Evolutionary conservation across 1,140 invertebrate species (phyloP).

Genomic region (Platyscapa corneri): DNA sequence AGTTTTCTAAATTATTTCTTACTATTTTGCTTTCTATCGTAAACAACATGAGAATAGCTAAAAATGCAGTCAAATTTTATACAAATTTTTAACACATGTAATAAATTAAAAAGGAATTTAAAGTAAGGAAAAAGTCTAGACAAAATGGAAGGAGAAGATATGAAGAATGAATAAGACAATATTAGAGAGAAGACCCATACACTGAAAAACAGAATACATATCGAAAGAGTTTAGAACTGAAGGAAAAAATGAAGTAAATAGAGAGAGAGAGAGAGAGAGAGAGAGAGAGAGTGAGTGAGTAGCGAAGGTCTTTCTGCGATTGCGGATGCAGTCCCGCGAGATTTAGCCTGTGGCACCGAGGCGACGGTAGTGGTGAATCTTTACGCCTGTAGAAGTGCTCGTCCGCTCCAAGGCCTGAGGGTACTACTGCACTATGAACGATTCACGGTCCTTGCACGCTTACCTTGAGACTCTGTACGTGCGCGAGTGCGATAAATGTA

Average conservation of each 20-base stretch:
- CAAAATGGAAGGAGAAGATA: too few relatives aligned
- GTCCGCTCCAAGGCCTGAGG: background rate
- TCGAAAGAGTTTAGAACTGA: too few relatives aligned
- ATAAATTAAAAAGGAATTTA: too few relatives aligned
- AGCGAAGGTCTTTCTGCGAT: background rate
- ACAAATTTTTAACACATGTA: too few relatives aligned
- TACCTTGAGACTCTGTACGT: background rate
- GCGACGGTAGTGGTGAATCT: background rate
- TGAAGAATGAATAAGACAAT: too few relatives aligned
- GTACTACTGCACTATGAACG: background rate
- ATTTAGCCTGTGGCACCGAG: background rate
- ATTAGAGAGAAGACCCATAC: too few relatives aligned
- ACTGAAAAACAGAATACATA: too few relatives aligned
- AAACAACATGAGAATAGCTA: too few relatives aligned
- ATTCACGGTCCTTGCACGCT: background rate
- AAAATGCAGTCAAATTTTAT: too few relatives aligned
- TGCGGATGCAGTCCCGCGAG: background rate
- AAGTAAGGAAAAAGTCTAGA: too few relatives aligned
- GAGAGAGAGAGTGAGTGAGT: background rate
- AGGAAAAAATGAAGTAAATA: background rate
- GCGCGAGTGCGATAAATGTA: conserved; percentile 17
- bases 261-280: background rate
- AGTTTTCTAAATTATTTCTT: too few relatives aligned
- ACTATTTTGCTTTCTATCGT: too few relatives aligned
- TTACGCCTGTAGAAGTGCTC: background rate